phyloP scores from a whole-genome alignment of 1,140 invertebrate species.

The Atta cephalotes region DNA sequence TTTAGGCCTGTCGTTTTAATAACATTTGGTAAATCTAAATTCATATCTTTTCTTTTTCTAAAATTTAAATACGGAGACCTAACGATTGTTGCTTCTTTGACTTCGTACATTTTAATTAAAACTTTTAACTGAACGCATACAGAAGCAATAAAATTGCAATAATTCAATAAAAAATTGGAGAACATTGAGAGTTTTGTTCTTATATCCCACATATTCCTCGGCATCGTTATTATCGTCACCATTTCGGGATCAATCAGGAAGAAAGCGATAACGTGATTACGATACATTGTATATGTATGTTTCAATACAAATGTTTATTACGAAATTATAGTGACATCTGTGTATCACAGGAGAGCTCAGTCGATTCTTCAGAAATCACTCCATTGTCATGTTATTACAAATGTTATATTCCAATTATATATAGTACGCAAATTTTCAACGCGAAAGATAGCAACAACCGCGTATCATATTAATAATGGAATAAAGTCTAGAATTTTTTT shows the following conservation, averaged over 20 bases:
- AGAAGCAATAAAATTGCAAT: not conserved
- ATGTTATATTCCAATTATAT: not conserved
- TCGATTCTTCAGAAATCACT: slow-evolving; percentile 74
- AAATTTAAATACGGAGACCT: not conserved
- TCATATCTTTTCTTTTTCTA: not conserved
- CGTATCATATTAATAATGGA: not conserved
- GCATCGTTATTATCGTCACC: not conserved
- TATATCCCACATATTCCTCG: not conserved
- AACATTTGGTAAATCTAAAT: not conserved
- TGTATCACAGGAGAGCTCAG: slow-evolving; percentile 79
- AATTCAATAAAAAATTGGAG: not conserved
- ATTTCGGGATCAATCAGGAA: slow-evolving; percentile 64
- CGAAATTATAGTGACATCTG: slow-evolving; percentile 77
- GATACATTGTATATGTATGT: slow-evolving; percentile 47
- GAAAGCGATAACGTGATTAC: slow-evolving; percentile 68
- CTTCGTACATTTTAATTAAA: not conserved
- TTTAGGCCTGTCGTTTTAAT: not conserved
- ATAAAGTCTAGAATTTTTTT: not conserved
- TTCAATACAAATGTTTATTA: slow-evolving; percentile 75
- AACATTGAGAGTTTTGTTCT: not conserved
- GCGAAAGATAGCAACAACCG: not conserved
- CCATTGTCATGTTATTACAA: slow-evolving; percentile 47
- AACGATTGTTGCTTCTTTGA: not conserved
- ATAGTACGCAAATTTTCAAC: not conserved
- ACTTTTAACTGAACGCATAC: not conserved